phyloP scores from a whole-genome alignment of 2,113 vertebrate genomes.

The Hippocampus barbouri region DNA sequence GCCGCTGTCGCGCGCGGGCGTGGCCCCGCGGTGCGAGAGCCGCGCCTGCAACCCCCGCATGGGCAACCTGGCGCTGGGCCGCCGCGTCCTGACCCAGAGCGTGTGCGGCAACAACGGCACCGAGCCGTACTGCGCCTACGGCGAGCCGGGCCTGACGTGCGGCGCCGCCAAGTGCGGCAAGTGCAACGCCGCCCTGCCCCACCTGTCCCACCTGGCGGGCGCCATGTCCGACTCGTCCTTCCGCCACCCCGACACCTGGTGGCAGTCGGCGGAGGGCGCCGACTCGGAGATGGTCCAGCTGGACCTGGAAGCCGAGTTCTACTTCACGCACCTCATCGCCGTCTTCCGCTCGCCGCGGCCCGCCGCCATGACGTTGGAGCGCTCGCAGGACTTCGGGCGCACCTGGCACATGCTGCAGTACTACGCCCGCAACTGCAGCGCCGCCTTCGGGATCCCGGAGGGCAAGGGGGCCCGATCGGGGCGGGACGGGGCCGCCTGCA shows the following conservation, averaged over 20 bases:
- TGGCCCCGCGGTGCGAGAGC: conserved; percentile 78
- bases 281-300: conserved; percentile 81
- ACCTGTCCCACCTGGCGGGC: conserved; percentile 78
- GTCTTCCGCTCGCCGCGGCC: conserved; percentile 92
- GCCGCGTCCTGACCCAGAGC: conserved; percentile 80
- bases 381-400: conserved; percentile 88
- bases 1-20: conserved; percentile 59
- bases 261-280: conserved; percentile 83
- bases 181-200: conserved; percentile 75
- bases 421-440: conserved; percentile 85
- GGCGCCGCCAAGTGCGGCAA: conserved; percentile 70
- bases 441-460: conserved; percentile 79
- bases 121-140: conserved; percentile 80
- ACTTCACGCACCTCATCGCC: conserved; percentile 92
- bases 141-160: conserved; percentile 69
- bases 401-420: conserved; percentile 89
- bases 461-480: conserved; percentile 27
- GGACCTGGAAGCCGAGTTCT: conserved; percentile 90
- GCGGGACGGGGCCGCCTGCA: conserved; percentile 79
- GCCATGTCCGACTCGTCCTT: conserved; percentile 96
- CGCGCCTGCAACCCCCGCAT: conserved; percentile 90
- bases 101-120: conserved; percentile 77
- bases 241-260: conserved; percentile 89
- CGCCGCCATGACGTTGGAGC: conserved; percentile 88
- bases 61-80: conserved; percentile 88